These are phyloP conservation scores for Coregonus clupeaformis DNA, from an alignment of 2,113 vertebrate species.

Conservation along the genomic window DNA sequence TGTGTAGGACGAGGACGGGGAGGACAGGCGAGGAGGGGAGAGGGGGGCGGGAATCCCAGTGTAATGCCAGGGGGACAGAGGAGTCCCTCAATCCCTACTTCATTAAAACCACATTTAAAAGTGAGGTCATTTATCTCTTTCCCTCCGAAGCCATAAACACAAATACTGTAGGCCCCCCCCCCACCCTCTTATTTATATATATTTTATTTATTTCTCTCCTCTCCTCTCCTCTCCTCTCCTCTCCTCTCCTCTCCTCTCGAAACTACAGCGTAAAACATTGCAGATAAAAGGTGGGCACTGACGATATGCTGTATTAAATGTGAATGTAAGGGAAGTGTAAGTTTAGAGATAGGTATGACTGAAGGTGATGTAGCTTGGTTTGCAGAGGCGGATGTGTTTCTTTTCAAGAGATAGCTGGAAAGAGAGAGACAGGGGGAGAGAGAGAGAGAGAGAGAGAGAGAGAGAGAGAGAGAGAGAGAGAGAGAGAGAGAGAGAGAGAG, in stretches of 20 bases:
- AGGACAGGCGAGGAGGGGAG: slow-evolving; percentile 44
- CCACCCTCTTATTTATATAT: slow-evolving; percentile 1
- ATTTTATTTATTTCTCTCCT: too few species aligned
- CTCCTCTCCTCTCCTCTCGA: slow-evolving; percentile 36
- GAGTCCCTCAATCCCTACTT: slow-evolving; percentile 76
- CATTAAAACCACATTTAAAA: slow-evolving; percentile 81
- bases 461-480: not conserved
- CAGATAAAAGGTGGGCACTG: slow-evolving; percentile 56
- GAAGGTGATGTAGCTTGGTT: slow-evolving; percentile 40
- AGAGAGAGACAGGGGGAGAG: not conserved
- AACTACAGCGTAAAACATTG: slow-evolving; percentile 61
- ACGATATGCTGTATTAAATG: slow-evolving; percentile 67
- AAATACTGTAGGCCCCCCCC: slow-evolving; percentile 57
- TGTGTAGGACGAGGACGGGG: slow-evolving; percentile 19
- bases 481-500: not conserved
- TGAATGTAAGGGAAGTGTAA: slow-evolving; percentile 68
- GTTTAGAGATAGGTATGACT: slow-evolving; percentile 64
- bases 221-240: too few species aligned
- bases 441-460: not conserved
- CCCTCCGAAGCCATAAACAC: slow-evolving; percentile 74
- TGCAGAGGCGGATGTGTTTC: not conserved
- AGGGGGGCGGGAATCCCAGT: slow-evolving; percentile 30
- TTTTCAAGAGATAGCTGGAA: not conserved
- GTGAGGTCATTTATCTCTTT: slow-evolving; percentile 77
- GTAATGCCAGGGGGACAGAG: slow-evolving; percentile 58